Percentiles rank a stretch among this genome's conserved stretches.
Evolutionary conservation across 1,140 invertebrate species (phyloP).

Genomic region (Diprion similis): DNA sequence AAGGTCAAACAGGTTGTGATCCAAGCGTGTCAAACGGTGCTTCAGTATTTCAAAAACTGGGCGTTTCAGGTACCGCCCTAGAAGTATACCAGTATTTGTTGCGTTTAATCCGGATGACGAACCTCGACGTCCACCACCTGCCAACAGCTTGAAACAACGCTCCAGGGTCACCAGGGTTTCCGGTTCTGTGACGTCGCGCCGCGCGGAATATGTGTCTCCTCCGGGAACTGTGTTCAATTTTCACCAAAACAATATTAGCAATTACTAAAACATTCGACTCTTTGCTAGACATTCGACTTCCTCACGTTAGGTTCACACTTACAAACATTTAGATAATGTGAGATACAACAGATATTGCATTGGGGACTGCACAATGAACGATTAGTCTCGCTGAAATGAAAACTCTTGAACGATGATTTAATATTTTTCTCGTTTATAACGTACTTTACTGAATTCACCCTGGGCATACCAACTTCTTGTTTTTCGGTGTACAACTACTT

Average conservation of each 20-base stretch:
- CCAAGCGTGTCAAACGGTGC: conserved; percentile 73
- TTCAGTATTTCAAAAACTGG: conserved; percentile 75
- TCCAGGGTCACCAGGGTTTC: conserved; percentile 75
- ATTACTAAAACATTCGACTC: conserved; percentile 25
- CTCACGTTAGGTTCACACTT: background rate
- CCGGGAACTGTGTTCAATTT: conserved; percentile 63
- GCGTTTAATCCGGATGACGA: conserved; percentile 62
- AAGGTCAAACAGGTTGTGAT: conserved; percentile 81
- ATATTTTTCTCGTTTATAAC: no score
- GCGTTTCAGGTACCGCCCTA: conserved; percentile 71
- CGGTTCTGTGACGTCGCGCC: conserved; percentile 71
- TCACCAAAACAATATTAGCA: conserved; percentile 6
- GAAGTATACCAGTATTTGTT: conserved; percentile 63
- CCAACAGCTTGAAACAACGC: conserved; percentile 72
- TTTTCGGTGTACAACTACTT: no score
- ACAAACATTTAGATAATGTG: no score
- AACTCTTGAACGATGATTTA: no score
- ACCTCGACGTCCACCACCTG: conserved; percentile 66
- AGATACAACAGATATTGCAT: no score
- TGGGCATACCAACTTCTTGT: no score
- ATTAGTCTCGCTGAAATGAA: no score
- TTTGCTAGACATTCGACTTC: conserved; percentile 12
- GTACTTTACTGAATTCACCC: no score
- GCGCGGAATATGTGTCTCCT: conserved; percentile 72
- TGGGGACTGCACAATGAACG: no score